Conservation (phyloP, 2,888 invertebrate genomes). For the Pseudococcus jackbeardsleyi region DNA sequence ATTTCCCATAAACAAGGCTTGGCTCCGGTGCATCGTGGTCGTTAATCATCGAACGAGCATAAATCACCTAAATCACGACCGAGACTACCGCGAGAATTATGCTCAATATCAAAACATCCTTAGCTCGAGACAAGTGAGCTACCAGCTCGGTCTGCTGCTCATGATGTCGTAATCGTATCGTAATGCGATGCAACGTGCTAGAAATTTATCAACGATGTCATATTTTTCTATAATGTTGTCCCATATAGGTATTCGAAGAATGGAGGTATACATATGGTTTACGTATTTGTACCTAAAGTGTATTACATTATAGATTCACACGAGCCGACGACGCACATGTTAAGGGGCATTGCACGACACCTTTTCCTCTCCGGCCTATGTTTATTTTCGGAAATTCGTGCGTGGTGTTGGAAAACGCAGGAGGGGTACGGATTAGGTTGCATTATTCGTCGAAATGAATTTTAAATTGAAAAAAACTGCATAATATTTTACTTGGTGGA, state of each 20-base stretch:
- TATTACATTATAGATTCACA: neutral
- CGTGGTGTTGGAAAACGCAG: neutral
- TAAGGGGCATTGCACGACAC: neutral
- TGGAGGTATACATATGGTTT: neutral
- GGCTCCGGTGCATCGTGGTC: neutral
- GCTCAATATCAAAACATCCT: slow-evolving; percentile 10
- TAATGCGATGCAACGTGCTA: neutral
- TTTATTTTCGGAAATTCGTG: slow-evolving; percentile 20
- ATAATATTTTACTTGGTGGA: neutral
- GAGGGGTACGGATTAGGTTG: neutral
- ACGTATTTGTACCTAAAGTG: neutral
- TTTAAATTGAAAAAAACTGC: neutral
- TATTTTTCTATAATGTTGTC: neutral
- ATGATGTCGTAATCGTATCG: neutral
- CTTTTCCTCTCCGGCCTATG: neutral
- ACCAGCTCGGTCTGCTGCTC: neutral
- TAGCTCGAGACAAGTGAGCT: neutral
- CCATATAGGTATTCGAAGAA: neutral
- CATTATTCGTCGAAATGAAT: neutral
- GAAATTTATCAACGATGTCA: slow-evolving; percentile 40
- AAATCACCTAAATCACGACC: neutral
- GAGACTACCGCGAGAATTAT: neutral
- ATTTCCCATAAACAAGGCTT: neutral
- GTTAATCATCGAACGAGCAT: slow-evolving; percentile 22
- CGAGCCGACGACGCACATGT: neutral